Evolutionary conservation across 2,888 invertebrate species (phyloP).

Genomic region (Adelphocoris suturalis): DNA sequence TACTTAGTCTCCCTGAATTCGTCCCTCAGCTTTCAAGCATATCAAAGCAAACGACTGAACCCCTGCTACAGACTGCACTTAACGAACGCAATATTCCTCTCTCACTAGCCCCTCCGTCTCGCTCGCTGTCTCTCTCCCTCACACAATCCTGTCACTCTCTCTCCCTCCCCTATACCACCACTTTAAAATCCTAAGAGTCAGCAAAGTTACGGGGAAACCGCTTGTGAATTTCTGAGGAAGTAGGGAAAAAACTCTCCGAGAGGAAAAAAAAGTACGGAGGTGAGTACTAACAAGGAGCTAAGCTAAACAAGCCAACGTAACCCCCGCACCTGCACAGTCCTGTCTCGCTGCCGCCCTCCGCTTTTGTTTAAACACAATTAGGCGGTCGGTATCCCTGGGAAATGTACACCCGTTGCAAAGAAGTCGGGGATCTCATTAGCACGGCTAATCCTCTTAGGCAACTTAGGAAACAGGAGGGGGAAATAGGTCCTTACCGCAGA

Average conservation of each 20-base stretch:
- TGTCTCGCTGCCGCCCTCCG: constrained; percentile 26
- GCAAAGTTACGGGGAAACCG: constrained; percentile 44
- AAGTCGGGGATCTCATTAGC: constrained; percentile 54
- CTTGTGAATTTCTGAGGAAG: constrained; percentile 46
- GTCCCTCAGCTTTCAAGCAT: neutral
- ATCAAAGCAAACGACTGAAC: neutral
- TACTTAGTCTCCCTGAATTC: no score
- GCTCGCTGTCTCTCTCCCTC: neutral
- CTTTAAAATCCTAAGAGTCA: constrained; percentile 13
- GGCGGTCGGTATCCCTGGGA: constrained; percentile 48
- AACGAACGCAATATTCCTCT: neutral
- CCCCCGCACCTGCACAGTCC: constrained; percentile 17
- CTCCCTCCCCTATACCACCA: neutral
- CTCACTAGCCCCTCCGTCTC: neutral
- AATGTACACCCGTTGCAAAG: constrained; percentile 56
- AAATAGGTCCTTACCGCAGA: constrained; percentile 38
- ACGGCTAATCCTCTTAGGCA: constrained; percentile 50
- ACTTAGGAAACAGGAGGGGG: neutral
- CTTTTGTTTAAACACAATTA: constrained; percentile 58
- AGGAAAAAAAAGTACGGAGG: constrained; percentile 43
- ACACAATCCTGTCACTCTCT: no score
- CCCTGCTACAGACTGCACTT: neutral
- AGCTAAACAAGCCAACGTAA: constrained; percentile 48
- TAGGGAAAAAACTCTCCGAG: neutral
- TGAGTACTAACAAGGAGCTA: constrained; percentile 53